Percentiles rank a stretch among this genome's conserved stretches.
Evolutionary conservation across 2,113 vertebrate genomes (phyloP).

Genomic region (Gymnogyps californianus): DNA sequence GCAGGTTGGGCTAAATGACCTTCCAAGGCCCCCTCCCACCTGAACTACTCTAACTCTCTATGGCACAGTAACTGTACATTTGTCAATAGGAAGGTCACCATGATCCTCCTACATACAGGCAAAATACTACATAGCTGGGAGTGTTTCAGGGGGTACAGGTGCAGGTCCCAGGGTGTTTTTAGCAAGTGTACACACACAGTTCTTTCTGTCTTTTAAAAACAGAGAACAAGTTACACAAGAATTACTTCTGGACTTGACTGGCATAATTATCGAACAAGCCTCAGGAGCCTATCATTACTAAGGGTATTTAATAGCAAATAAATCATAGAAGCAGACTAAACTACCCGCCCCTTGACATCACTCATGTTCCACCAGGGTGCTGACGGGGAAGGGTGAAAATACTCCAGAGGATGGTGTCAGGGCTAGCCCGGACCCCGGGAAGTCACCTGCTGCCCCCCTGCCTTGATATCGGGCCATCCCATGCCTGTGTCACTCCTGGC

Average conservation of each 20-base stretch:
- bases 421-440: not conserved
- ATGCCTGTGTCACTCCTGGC: not conserved
- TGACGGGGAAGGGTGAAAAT: not conserved
- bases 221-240: not conserved
- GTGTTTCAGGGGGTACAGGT: not conserved
- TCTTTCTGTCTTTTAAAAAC: not conserved
- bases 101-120: not conserved
- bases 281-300: not conserved
- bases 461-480: not conserved
- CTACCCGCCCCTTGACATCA: not conserved
- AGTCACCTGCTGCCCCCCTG: not conserved
- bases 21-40: not conserved
- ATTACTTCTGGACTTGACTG: not conserved
- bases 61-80: not conserved
- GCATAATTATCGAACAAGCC: not conserved
- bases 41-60: not conserved
- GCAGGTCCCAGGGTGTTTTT: not conserved
- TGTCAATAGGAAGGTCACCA: not conserved
- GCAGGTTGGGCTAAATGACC: not conserved
- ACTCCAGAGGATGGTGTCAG: not conserved
- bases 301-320: conserved; percentile 31
- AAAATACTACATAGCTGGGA: not conserved
- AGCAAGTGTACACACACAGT: not conserved
- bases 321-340: not conserved
- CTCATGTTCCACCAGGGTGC: not conserved